Base-by-base conservation (phyloP, 2,888 invertebrate genomes). In the Hermodice carunculata region DNA sequence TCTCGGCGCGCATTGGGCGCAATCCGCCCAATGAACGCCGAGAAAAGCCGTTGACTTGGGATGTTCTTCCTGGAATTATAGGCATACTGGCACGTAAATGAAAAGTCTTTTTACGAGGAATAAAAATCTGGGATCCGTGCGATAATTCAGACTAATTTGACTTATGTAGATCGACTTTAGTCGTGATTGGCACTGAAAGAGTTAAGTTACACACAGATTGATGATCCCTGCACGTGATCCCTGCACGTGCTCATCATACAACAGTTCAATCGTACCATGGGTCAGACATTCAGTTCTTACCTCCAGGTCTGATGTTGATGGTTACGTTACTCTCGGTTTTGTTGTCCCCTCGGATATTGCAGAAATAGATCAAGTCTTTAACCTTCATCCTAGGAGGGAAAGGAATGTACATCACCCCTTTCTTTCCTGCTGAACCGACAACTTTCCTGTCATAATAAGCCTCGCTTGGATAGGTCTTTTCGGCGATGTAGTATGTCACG, bases 291-390 rank as follows among this genome's bases (percentile, higher is more conserved):
- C n/a, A n/a, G n/a, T n/a, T 5, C 62, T n/a, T 49, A 63, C 63
- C 43, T 37, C 59, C 64, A 1, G 37, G 43, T 3, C 19, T 32
- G 1, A 28, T 14, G 1, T 31, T 53, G 24, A 64, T 22, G 11
- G 6, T 26, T 14, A 59, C 44, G 19, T 66, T 40, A 3, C 24
- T 62, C 28, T 46, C 40, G 0, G 54, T 60, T 1, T 51, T 24
- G 24, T 49, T 56, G 29, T 37, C 52, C 8, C 64, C 56, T 29
- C 61, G 24, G 24, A 67, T 37, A 56, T 66, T 66, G 44, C 67
- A 67, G 57, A 48, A 67, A n/a, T n/a, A n/a, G 49, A 61, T 17
- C n/a, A 34, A 31, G 40, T 14, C 51, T 6, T 66, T 26, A 0
- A 8, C 44, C 48, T 52, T 58, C 22, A 11, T 17, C 6, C 58